Conservation (phyloP, 2,113 vertebrate genomes). For the Greenwoodochromis staneri region DNA sequence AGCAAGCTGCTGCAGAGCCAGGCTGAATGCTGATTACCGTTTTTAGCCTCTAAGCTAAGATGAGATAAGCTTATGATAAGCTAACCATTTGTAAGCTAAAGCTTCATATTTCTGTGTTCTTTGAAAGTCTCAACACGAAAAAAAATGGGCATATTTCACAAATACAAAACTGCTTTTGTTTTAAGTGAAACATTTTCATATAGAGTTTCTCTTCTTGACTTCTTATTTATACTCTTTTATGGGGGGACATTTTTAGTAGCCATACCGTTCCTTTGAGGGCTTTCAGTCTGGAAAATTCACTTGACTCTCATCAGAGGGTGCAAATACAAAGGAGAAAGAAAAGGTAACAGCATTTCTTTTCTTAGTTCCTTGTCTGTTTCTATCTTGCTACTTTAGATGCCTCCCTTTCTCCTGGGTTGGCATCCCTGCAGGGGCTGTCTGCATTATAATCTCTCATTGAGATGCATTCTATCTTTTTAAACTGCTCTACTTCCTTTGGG, state of each 20-base stretch:
- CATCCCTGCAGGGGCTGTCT: slow-evolving; percentile 3
- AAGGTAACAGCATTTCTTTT: background rate
- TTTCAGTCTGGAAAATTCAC: slow-evolving; percentile 11
- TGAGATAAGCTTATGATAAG: background rate
- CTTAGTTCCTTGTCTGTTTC: background rate
- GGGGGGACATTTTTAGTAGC: background rate
- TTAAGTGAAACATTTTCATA: background rate
- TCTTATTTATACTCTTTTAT: background rate
- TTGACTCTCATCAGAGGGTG: background rate
- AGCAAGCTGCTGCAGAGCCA: background rate
- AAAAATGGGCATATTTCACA: background rate
- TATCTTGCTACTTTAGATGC: background rate
- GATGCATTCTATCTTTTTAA: background rate
- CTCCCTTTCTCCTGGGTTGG: background rate
- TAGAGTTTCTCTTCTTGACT: background rate
- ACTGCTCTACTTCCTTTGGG: background rate
- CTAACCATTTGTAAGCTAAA: background rate
- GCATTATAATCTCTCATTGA: slow-evolving; percentile 8
- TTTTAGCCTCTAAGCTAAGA: background rate
- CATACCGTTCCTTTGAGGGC: background rate
- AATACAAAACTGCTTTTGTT: background rate
- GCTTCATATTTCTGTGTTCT: background rate
- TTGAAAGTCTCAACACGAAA: background rate
- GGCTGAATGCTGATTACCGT: background rate
- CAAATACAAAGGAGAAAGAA: background rate